Conservation (phyloP, 2,113 vertebrate species). For the Stigmatopora nigra region DNA sequence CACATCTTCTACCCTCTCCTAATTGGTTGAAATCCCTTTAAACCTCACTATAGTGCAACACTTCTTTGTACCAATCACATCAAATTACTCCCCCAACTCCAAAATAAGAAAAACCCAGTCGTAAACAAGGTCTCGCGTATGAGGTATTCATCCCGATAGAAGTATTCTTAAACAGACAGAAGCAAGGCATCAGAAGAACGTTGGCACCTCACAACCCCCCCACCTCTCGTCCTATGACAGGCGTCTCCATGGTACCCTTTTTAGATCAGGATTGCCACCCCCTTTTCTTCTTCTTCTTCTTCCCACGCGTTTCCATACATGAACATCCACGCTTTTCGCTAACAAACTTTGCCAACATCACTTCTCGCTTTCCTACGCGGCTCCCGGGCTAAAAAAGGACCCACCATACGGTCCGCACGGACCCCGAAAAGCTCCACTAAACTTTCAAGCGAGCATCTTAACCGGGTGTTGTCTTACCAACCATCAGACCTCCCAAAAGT, state of each 20-base stretch:
- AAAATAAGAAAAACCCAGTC: slow-evolving; percentile 39
- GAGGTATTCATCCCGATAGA: slow-evolving; percentile 50
- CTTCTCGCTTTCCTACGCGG: slow-evolving; percentile 4
- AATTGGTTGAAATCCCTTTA: slow-evolving; percentile 57
- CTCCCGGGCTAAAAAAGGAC: slow-evolving; percentile 9
- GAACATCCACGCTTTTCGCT: slow-evolving; percentile 17
- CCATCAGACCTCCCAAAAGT: too few relatives aligned
- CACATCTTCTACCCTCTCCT: slow-evolving; percentile 28
- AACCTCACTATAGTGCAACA: slow-evolving; percentile 42
- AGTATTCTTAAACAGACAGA: slow-evolving; percentile 40
- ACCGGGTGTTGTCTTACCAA: too few relatives aligned
- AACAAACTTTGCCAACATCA: slow-evolving; percentile 36
- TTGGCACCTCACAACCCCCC: neutral
- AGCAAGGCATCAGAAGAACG: slow-evolving; percentile 46
- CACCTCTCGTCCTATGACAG: slow-evolving; percentile 52
- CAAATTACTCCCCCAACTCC: neutral
- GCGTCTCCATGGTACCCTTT: slow-evolving; percentile 57
- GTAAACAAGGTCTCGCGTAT: slow-evolving; percentile 40
- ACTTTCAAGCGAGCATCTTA: too few relatives aligned
- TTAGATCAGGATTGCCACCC: slow-evolving; percentile 56
- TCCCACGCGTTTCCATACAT: slow-evolving; percentile 1
- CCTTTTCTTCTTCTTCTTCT: neutral
- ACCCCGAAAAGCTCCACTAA: too few relatives aligned
- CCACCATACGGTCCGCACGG: too few relatives aligned
- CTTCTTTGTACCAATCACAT: slow-evolving; percentile 39